phyloP scores from a whole-genome alignment of 2,888 invertebrate species.

The Orthosia gracilis region DNA sequence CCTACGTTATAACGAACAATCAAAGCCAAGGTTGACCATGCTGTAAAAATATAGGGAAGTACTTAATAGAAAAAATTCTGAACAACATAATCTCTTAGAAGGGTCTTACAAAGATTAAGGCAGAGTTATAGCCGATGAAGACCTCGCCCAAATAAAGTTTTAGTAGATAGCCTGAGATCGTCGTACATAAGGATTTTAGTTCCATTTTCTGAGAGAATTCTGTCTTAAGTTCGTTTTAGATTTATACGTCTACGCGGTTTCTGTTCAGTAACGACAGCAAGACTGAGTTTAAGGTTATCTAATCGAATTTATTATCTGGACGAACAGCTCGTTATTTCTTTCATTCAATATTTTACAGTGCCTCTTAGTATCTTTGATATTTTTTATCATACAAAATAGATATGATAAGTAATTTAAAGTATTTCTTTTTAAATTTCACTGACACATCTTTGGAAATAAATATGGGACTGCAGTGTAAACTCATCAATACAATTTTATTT shows the following conservation, averaged over 20 bases:
- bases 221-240: conserved; percentile 24
- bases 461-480: not conserved
- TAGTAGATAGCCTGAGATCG: conserved; percentile 26
- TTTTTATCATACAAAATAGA: not conserved
- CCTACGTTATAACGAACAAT: not conserved
- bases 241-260: conserved; percentile 17
- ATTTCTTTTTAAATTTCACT: not conserved
- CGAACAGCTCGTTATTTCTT: not conserved
- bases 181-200: conserved; percentile 18
- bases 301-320: conserved; percentile 8
- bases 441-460: not conserved
- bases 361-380: not conserved
- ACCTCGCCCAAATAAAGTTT: conserved; percentile 47
- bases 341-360: no score
- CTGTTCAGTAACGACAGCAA: not conserved
- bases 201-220: conserved; percentile 37
- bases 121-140: conserved; percentile 29
- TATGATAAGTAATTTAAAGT: no score
- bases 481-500: no score
- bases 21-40: not conserved
- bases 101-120: conserved; percentile 29
- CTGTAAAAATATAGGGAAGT: not conserved
- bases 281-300: not conserved
- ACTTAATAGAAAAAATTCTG: no score
- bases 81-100: conserved; percentile 2